Evolutionary conservation across 2,888 invertebrate genomes (phyloP).

Genomic region (Drosophila nr. medialis): DNA sequence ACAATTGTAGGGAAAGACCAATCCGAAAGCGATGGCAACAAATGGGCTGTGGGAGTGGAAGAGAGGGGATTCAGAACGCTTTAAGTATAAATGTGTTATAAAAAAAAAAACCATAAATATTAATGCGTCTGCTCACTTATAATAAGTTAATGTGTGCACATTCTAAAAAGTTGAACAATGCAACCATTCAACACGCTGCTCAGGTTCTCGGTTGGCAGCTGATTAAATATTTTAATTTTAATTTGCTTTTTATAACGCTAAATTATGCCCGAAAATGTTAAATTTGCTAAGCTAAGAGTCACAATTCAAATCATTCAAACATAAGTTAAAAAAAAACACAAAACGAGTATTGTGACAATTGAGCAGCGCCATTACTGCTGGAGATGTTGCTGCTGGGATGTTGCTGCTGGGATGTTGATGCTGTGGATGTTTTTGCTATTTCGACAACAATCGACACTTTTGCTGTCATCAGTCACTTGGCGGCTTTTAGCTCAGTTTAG

Average conservation of each 20-base stretch:
- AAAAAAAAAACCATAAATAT: slow-evolving; percentile 31
- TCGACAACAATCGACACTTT: slow-evolving; percentile 1
- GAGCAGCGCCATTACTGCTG: slow-evolving; percentile 34
- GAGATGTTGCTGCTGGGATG: slow-evolving; percentile 5
- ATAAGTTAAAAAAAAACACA: slow-evolving; percentile 10
- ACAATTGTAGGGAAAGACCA: slow-evolving; percentile 50
- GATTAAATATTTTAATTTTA: slow-evolving; percentile 78
- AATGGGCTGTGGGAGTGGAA: too few species aligned
- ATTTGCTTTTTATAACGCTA: slow-evolving; percentile 59
- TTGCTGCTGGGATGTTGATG: neutral
- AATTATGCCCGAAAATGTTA: slow-evolving; percentile 34
- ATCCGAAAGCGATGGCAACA: neutral
- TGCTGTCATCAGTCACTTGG: slow-evolving; percentile 39
- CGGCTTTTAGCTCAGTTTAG: slow-evolving; percentile 63
- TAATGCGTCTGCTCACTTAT: slow-evolving; percentile 6
- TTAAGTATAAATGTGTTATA: slow-evolving; percentile 19
- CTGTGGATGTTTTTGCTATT: slow-evolving; percentile 1
- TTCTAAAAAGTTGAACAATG: neutral
- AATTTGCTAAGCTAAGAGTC: slow-evolving; percentile 10
- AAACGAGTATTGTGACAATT: slow-evolving; percentile 42
- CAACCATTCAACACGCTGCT: slow-evolving; percentile 30
- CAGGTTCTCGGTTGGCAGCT: slow-evolving; percentile 51
- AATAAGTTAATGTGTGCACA: slow-evolving; percentile 38
- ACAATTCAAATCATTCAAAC: slow-evolving; percentile 15
- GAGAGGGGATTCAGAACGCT: neutral